Conservation (phyloP, 2,888 invertebrate species). For the Laothoe populi region DNA sequence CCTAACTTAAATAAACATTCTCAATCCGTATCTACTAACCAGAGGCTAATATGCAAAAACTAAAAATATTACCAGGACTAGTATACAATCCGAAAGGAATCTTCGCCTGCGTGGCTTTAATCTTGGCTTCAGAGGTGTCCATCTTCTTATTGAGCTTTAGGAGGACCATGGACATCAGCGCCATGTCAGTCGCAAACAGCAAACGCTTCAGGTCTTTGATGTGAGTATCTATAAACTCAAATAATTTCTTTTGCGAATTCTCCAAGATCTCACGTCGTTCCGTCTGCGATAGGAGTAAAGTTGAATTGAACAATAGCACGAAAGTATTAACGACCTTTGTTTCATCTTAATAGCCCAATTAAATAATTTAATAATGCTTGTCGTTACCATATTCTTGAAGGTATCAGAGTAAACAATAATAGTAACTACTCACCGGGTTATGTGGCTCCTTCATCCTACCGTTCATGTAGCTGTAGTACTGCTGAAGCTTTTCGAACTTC, state of each 20-base stretch:
- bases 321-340: too few relatives aligned
- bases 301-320: too few relatives aligned
- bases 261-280: constrained; percentile 69
- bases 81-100: constrained; percentile 78
- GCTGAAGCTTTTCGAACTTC: constrained; percentile 67
- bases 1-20: too few relatives aligned
- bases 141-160: constrained; percentile 77
- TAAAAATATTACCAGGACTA: constrained; percentile 68
- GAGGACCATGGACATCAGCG: constrained; percentile 77
- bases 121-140: constrained; percentile 77
- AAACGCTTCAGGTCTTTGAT: constrained; percentile 73
- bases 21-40: too few relatives aligned
- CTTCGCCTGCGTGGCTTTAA: constrained; percentile 73
- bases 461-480: constrained; percentile 72
- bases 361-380: too few relatives aligned
- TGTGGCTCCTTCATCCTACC: constrained; percentile 73
- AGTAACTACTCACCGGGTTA: constrained; percentile 64
- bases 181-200: constrained; percentile 72
- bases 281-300: constrained; percentile 45
- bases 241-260: constrained; percentile 59
- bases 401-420: not conserved
- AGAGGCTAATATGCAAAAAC: too few relatives aligned
- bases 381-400: too few relatives aligned
- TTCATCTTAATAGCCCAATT: too few relatives aligned
- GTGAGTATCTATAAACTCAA: constrained; percentile 67